phyloP scores from a whole-genome alignment of 2,888 invertebrate genomes.

The Unio delphinus region DNA sequence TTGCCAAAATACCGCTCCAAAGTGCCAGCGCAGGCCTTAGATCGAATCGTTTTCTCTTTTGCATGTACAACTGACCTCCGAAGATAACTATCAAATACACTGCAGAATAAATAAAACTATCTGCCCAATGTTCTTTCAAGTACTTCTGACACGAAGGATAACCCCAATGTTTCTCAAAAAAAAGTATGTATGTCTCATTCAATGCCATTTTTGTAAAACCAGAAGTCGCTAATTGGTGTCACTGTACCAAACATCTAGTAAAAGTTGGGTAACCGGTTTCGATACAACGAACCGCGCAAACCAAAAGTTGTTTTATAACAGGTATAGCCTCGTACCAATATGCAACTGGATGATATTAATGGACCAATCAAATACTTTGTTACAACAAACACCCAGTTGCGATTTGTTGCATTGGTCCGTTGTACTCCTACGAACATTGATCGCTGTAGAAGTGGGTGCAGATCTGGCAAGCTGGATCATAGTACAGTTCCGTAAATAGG shows the following conservation, averaged over 20 bases:
- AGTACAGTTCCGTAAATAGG: no score
- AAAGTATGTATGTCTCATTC: conserved; percentile 80
- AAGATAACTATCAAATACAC: conserved; percentile 93
- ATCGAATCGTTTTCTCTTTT: conserved; percentile 87
- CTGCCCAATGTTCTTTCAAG: conserved; percentile 98
- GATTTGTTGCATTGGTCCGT: no score
- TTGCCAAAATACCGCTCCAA: conserved; percentile 93
- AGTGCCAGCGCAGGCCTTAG: conserved; percentile 87
- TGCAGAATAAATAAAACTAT: conserved; percentile 84
- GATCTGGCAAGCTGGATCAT: no score
- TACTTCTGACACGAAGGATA: conserved; percentile 90
- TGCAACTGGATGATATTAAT: conserved; percentile 3
- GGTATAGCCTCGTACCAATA: no score
- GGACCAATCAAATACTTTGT: conserved; percentile 20
- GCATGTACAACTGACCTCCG: conserved; percentile 94
- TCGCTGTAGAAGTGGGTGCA: no score
- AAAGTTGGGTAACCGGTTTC: no score
- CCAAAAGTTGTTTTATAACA: no score
- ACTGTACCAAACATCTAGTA: no score
- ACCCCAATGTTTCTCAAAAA: conserved; percentile 95
- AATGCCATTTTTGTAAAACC: conserved; percentile 7
- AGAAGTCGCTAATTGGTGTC: no score
- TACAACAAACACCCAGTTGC: not conserved
- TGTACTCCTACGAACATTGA: no score
- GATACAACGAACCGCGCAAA: no score